Evolutionary conservation across 2,113 vertebrate genomes (phyloP).

Genomic region (Lepus americanus): DNA sequence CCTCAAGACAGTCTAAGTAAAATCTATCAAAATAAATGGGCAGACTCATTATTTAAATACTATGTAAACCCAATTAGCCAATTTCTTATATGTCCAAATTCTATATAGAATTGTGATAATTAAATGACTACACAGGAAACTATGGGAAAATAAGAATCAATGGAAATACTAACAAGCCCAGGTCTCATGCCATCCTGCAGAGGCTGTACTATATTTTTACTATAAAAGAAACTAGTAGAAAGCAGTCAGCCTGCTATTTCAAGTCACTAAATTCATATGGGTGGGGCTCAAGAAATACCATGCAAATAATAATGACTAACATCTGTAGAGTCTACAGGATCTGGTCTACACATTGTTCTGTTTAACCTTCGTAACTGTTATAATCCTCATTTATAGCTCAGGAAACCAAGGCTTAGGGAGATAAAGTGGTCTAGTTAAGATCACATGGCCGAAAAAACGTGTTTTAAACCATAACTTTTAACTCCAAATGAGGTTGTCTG

Average conservation of each 20-base stretch:
- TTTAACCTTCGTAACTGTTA: neutral
- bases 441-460: neutral
- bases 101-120: neutral
- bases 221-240: neutral
- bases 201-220: neutral
- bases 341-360: neutral
- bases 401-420: neutral
- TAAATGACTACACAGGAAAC: neutral
- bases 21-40: neutral
- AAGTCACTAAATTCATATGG: neutral
- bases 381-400: conserved; percentile 31
- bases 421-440: conserved; percentile 11
- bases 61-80: neutral
- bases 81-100: neutral
- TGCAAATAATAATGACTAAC: neutral
- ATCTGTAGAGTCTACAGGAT: neutral
- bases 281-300: neutral
- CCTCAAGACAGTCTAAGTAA: neutral
- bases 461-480: neutral
- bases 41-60: neutral
- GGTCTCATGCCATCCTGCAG: neutral
- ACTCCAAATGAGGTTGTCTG: neutral
- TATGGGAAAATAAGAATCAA: neutral
- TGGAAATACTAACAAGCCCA: neutral
- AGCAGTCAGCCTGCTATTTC: neutral